Percentiles rank a stretch among this genome's conserved stretches.
phyloP scores from a whole-genome alignment of 2,113 vertebrate species.

The Upupa epops region DNA sequence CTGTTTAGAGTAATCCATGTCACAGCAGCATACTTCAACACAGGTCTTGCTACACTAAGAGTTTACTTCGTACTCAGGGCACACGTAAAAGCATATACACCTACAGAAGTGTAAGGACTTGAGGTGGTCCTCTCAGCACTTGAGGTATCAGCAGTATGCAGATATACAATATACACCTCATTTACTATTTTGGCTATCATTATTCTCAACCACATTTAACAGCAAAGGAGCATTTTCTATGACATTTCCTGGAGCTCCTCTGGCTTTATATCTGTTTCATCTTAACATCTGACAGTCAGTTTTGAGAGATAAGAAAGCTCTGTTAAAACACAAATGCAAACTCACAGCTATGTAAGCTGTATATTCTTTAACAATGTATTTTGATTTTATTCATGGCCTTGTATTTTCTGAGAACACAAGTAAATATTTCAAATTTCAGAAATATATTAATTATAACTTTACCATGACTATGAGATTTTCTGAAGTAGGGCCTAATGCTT shows the following conservation, averaged over 20 bases:
- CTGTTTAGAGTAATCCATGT: background rate
- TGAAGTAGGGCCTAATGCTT: constrained; percentile 91
- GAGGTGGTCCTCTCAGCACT: background rate
- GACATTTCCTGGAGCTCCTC: background rate
- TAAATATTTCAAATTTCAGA: background rate
- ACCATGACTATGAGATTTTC: constrained; percentile 97
- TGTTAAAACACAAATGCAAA: background rate
- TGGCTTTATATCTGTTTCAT: background rate
- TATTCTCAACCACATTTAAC: background rate
- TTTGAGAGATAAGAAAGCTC: background rate
- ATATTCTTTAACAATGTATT: background rate
- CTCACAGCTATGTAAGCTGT: background rate
- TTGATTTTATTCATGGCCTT: background rate
- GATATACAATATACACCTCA: rapidly evolving
- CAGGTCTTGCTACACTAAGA: rapidly evolving
- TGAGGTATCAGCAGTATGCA: background rate
- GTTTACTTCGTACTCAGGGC: background rate
- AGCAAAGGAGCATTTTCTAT: background rate
- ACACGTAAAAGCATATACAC: background rate
- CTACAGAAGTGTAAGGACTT: background rate
- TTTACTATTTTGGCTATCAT: background rate
- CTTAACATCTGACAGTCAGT: background rate
- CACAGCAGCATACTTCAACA: background rate
- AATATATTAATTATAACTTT: constrained; percentile 58
- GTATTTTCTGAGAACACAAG: background rate